These are phyloP conservation scores for Athene noctua DNA, from an alignment of 2,113 vertebrate species.

Conservation along the genomic window DNA sequence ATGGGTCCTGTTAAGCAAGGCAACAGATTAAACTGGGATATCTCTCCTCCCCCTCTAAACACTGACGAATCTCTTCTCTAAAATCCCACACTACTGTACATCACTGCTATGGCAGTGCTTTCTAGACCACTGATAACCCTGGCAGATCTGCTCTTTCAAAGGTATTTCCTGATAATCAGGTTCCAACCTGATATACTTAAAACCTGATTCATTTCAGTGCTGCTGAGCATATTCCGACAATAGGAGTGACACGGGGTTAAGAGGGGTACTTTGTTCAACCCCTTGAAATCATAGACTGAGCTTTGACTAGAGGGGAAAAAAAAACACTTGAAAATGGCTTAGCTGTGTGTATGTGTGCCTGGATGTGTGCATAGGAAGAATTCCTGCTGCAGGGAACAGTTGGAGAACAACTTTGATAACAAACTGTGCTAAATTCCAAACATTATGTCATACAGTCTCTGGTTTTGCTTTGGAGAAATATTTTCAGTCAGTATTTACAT, in stretches of 20 bases:
- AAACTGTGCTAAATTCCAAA: not conserved
- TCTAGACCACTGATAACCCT: not conserved
- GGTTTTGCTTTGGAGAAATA: not conserved
- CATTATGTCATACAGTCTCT: not conserved
- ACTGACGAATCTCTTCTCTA: not conserved
- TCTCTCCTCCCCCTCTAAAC: not conserved
- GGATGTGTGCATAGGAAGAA: not conserved
- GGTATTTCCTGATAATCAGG: not conserved
- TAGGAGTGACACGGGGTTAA: not conserved
- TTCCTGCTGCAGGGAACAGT: not conserved
- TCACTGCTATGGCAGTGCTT: not conserved
- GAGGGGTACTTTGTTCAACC: not conserved
- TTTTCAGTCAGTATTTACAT: not conserved
- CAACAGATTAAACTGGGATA: not conserved
- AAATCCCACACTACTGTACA: accelerated
- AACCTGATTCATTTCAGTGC: not conserved
- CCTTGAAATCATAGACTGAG: not conserved
- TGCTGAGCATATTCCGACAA: not conserved
- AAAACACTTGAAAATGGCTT: not conserved
- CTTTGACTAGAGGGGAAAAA: not conserved
- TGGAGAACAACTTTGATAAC: not conserved
- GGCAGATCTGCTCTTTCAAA: not conserved
- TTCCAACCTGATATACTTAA: not conserved
- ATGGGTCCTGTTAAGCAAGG: not conserved
- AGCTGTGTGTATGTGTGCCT: not conserved